Evolutionary conservation across 2,888 invertebrate genomes (phyloP).

Genomic region (Platynereis dumerilii): DNA sequence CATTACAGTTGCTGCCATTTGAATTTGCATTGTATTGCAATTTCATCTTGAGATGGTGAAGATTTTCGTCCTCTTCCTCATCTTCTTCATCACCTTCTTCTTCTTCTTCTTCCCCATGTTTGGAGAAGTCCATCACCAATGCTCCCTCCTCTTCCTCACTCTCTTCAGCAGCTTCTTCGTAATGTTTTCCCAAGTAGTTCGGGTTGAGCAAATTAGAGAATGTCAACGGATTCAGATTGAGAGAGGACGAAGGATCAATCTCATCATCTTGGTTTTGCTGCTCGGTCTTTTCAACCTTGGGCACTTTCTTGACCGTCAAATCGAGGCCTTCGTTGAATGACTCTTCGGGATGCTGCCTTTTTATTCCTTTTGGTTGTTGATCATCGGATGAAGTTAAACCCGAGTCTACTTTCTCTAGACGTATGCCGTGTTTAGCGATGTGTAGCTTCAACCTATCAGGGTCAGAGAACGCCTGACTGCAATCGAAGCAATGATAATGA

Average conservation of each 20-base stretch:
- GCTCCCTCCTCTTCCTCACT: constrained; percentile 16
- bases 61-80: constrained; percentile 12
- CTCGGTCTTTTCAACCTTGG: constrained; percentile 20
- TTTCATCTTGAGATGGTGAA: too few species aligned
- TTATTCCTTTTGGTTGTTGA: not conserved
- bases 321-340: not conserved
- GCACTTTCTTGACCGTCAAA: not conserved
- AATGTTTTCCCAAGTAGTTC: not conserved
- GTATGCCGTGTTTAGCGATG: constrained; percentile 71
- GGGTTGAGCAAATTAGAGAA: constrained; percentile 45
- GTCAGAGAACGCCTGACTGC: constrained; percentile 82
- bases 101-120: not conserved
- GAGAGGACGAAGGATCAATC: constrained; percentile 38
- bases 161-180: not conserved
- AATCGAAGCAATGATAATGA: constrained; percentile 81
- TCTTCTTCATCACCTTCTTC: constrained; percentile 7
- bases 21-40: not conserved
- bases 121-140: constrained; percentile 18
- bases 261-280: constrained; percentile 33
- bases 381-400: not conserved
- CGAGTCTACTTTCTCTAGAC: constrained; percentile 40
- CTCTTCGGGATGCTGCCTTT: not conserved
- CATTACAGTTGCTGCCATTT: not conserved
- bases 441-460: constrained; percentile 74
- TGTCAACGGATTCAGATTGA: constrained; percentile 46